Base-by-base conservation (phyloP, 2,797 vertebrate genomes). In the Danio aesculapii region DNA sequence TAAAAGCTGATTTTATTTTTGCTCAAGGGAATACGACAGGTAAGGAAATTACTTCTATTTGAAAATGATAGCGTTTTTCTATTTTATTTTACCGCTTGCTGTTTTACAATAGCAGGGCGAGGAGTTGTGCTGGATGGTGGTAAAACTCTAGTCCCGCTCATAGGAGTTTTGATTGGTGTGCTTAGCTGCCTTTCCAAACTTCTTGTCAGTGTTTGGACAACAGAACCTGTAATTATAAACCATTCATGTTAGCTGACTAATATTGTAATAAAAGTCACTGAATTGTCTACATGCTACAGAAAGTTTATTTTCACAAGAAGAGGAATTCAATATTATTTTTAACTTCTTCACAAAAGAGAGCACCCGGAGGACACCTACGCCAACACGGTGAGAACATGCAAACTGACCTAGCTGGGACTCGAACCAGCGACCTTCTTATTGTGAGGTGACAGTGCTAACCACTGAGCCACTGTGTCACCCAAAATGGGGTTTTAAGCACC, bases 181-280 rank as follows among this genome's bases (percentile, higher is more conserved):
- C 79, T 90, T 12, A 89, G 86, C 72, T 81, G 59, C 49, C 85
- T 90, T 84, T 93, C 90, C 0, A 92, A 75, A 72, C 84, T 88
- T 79, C 78, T 92, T 44, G 83, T 87, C 55, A 87, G 78, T 0
- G 62, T 87, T 59, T 92, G 84, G 4, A 92, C 87, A 70, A 88
- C 69, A 1, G 87, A 90, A 50, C 85, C 94, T 94, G 77, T 47
- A 16, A 76, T 21, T 13, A 66, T 52, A 80, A 72, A 52, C 4
- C 10, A 50, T 53, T 63, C 4, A 9, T 13, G 5, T 64, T 64
- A 50, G 41, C 30, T 52, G 46, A 41, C 7, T 17, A 52, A 75
- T 49, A 16, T 7, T 52, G 67, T 6, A 8, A 74, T 30, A 30
- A 30, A 30, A 30, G 30, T 30, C 30, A 30, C 1, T 30, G 30